These are phyloP conservation scores for Phalacrocorax pelagicus DNA, from an alignment of 2,113 vertebrate genomes.

Conservation along the genomic window DNA sequence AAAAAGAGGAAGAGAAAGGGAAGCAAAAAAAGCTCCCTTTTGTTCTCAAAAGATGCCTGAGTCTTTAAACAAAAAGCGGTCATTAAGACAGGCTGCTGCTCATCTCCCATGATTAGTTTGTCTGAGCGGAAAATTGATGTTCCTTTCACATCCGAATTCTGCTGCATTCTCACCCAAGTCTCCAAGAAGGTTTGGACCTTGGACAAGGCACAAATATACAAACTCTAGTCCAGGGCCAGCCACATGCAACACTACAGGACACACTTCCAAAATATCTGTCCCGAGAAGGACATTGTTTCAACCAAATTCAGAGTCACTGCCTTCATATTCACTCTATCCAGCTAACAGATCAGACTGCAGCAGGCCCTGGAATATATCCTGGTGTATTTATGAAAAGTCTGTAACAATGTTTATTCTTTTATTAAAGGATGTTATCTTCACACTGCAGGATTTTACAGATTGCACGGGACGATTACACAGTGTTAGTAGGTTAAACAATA, in stretches of 20 bases:
- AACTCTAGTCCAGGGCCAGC: neutral
- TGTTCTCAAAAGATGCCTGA: neutral
- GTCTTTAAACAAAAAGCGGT: neutral
- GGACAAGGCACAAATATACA: neutral
- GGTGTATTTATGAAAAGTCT: neutral
- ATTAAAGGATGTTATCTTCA: conserved; percentile 13
- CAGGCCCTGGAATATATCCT: neutral
- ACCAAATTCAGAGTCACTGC: neutral
- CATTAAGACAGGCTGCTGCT: neutral
- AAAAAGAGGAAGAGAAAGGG: conserved; percentile 13
- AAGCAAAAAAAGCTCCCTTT: neutral
- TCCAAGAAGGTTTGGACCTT: rapidly evolving
- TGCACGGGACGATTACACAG: neutral
- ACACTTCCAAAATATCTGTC: neutral
- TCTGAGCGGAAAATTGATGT: neutral
- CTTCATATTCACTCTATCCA: neutral
- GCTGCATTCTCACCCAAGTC: neutral
- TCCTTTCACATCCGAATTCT: neutral
- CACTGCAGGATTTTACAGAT: neutral
- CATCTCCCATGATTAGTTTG: neutral
- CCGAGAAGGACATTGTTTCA: neutral
- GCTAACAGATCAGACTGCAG: neutral
- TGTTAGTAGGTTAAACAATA: conserved; percentile 14
- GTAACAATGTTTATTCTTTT: neutral
- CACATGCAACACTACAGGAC: rapidly evolving